Conservation (phyloP, 23 tunicate genomes). For the Ascidia mentula region DNA sequence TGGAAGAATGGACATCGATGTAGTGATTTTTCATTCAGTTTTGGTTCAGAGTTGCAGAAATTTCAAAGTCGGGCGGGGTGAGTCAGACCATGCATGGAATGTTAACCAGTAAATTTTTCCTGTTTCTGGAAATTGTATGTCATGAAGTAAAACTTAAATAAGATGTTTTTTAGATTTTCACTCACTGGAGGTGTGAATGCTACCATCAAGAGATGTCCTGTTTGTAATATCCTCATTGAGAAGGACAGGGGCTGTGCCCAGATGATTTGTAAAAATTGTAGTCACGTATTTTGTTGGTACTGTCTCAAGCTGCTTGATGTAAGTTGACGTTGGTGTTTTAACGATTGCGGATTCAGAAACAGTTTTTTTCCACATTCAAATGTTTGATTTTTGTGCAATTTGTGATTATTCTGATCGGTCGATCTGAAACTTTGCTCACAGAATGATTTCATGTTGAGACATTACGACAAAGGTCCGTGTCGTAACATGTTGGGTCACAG, state of each 20-base stretch:
- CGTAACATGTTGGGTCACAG: conserved; percentile 80
- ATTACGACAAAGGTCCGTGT: conserved; percentile 96
- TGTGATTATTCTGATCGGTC: no score
- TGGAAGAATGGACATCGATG: conserved; percentile 72
- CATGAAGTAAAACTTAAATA: background rate
- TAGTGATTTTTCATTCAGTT: conserved; percentile 17
- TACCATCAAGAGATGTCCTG: conserved; percentile 77
- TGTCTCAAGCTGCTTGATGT: conserved; percentile 85
- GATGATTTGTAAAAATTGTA: conserved; percentile 91
- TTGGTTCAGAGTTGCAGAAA: conserved; percentile 42
- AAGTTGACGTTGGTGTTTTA: conserved; percentile 30
- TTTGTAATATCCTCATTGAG: conserved; percentile 72
- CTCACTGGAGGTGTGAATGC: conserved; percentile 36
- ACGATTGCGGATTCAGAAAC: no score
- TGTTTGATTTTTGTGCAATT: no score
- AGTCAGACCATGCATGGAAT: background rate
- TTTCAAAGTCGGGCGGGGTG: conserved; percentile 52
- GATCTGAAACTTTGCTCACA: no score
- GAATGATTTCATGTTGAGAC: conserved; percentile 92
- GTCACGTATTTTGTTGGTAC: conserved; percentile 94
- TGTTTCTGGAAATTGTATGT: background rate
- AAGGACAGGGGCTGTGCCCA: conserved; percentile 91
- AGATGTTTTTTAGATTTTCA: conserved; percentile 22
- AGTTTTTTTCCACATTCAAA: no score
- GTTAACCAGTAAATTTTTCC: background rate